Evolutionary conservation across 2,888 invertebrate species (phyloP).

Genomic region (Hypomecis atomaria): DNA sequence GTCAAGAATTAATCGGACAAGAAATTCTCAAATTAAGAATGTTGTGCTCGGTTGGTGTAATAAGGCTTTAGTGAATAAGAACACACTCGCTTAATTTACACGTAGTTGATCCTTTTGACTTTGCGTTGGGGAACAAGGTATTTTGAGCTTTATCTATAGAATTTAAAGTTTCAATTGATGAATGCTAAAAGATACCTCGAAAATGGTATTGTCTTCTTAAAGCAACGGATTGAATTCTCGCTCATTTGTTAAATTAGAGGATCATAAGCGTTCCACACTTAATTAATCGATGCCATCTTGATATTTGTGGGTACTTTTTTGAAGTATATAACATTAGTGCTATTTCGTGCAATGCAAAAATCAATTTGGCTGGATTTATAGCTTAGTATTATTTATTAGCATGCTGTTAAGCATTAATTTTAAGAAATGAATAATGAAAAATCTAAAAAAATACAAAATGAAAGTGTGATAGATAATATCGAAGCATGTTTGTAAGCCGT

Average conservation of each 20-base stretch:
- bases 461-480: slow-evolving; percentile 64
- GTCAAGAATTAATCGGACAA: not conserved
- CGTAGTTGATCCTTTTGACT: slow-evolving; percentile 48
- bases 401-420: slow-evolving; percentile 66
- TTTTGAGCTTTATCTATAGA: slow-evolving; percentile 7
- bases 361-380: slow-evolving; percentile 51
- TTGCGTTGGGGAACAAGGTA: slow-evolving; percentile 28
- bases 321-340: not conserved
- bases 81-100: slow-evolving; percentile 53
- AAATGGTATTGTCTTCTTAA: slow-evolving; percentile 13
- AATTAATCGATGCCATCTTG: slow-evolving; percentile 62
- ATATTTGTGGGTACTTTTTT: slow-evolving; percentile 50
- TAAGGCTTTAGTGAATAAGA: slow-evolving; percentile 42
- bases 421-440: slow-evolving; percentile 57
- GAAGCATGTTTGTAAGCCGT: slow-evolving; percentile 67
- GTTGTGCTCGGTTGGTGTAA: slow-evolving; percentile 19
- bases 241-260: slow-evolving; percentile 54
- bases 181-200: not conserved
- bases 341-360: slow-evolving; percentile 25
- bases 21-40: not conserved
- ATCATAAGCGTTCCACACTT: slow-evolving; percentile 64
- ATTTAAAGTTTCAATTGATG: not conserved
- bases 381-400: slow-evolving; percentile 82
- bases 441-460: slow-evolving; percentile 60
- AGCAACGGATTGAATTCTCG: slow-evolving; percentile 40